Conservation (phyloP, 1,140 invertebrate genomes). For the Drosophila fuyamai region DNA sequence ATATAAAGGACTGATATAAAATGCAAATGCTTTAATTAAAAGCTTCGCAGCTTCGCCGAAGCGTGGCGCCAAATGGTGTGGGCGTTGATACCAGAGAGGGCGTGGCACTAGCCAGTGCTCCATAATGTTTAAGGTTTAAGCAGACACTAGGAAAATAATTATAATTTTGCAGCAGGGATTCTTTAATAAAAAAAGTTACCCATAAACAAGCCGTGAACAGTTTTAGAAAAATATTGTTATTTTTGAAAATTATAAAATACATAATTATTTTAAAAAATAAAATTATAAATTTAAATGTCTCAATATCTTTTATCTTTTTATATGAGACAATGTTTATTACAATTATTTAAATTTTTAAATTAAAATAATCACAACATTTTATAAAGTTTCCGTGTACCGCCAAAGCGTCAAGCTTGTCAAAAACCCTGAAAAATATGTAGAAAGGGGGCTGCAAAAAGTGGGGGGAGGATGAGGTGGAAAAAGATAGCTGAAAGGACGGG, state of each 20-base stretch:
- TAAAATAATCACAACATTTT: background rate
- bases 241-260: too few relatives aligned
- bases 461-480: background rate
- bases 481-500: background rate
- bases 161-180: background rate
- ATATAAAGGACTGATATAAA: conserved; percentile 59
- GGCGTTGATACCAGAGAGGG: background rate
- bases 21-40: conserved; percentile 82
- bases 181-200: background rate
- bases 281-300: too few relatives aligned
- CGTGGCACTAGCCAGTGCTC: conserved; percentile 26
- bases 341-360: background rate
- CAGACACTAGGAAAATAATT: background rate
- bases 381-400: background rate
- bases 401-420: conserved; percentile 15
- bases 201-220: too few relatives aligned
- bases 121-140: conserved; percentile 55
- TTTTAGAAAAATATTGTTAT: too few relatives aligned
- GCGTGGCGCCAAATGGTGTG: conserved; percentile 46
- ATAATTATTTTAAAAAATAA: too few relatives aligned
- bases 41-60: conserved; percentile 72
- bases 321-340: too few relatives aligned
- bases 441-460: background rate
- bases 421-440: conserved; percentile 6
- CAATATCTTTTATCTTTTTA: too few relatives aligned